phyloP scores from a whole-genome alignment of 2,888 invertebrate genomes.

The Harmothoe impar region DNA sequence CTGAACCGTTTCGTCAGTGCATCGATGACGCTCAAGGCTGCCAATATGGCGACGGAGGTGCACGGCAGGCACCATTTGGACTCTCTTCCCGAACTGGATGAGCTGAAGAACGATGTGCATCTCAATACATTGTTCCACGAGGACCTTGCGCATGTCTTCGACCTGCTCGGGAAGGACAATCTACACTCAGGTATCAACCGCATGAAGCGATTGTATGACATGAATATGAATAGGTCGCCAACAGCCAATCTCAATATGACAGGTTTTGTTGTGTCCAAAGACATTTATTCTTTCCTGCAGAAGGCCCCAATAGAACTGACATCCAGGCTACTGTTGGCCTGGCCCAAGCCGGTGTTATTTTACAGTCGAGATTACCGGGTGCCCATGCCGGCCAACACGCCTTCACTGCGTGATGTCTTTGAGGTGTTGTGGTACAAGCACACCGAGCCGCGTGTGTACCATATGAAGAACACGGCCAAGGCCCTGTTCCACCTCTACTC shows the following conservation, averaged over 20 bases:
- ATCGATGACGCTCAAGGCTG: constrained; percentile 42
- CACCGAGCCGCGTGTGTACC: constrained; percentile 59
- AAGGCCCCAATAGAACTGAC: constrained; percentile 58
- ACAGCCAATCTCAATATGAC: constrained; percentile 61
- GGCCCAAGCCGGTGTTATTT: constrained; percentile 60
- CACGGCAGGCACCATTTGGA: constrained; percentile 26
- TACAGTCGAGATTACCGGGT: constrained; percentile 64
- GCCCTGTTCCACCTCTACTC: constrained; percentile 62
- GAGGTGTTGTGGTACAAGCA: constrained; percentile 64
- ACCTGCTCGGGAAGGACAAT: constrained; percentile 60
- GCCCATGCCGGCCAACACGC: constrained; percentile 68
- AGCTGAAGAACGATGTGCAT: constrained; percentile 62
- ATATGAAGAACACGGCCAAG: constrained; percentile 64
- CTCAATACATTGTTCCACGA: constrained; percentile 63
- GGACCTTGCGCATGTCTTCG: constrained; percentile 60
- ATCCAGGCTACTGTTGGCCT: constrained; percentile 64
- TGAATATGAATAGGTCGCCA: constrained; percentile 37
- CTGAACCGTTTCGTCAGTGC: constrained; percentile 64
- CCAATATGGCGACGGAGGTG: constrained; percentile 55
- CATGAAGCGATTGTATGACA: constrained; percentile 63
- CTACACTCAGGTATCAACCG: constrained; percentile 59
- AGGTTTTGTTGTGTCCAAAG: constrained; percentile 63
- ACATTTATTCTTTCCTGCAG: constrained; percentile 50
- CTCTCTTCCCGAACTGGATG: constrained; percentile 59
- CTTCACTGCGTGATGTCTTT: constrained; percentile 63